Evolutionary conservation across 1,140 invertebrate species (phyloP).

Genomic region (Meloidogyne exigua): DNA sequence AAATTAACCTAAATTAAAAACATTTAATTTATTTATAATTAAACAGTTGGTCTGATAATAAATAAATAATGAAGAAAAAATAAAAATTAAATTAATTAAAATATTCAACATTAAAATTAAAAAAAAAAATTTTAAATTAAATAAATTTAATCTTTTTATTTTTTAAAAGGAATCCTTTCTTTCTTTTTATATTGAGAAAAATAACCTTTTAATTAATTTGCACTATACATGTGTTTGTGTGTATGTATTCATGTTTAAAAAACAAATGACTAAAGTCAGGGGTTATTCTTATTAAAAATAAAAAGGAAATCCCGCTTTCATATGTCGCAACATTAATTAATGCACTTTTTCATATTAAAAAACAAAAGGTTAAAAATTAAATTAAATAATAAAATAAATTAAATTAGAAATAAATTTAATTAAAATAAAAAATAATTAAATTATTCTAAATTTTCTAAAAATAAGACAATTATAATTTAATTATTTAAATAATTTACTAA

Average conservation of each 20-base stretch:
- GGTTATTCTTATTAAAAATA: neutral
- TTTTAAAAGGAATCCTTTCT: too few species aligned
- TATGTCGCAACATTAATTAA: neutral
- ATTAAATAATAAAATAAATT: neutral
- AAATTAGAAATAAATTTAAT: neutral
- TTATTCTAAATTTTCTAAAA: too few species aligned
- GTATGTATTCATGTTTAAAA: neutral
- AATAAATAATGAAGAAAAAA: neutral
- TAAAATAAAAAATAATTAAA: too few species aligned
- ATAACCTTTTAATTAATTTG: too few species aligned
- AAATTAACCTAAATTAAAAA: neutral
- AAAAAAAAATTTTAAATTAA: neutral
- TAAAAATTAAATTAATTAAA: neutral
- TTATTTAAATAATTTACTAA: too few species aligned
- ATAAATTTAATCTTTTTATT: neutral
- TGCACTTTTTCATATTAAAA: neutral
- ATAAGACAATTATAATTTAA: too few species aligned
- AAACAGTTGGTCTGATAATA: neutral
- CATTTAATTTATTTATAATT: neutral
- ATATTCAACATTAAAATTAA: neutral
- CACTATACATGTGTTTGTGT: too few species aligned
- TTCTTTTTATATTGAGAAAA: too few species aligned
- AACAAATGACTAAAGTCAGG: neutral
- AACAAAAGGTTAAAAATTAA: neutral
- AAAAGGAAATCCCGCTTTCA: neutral